Evolutionary conservation across 2,888 invertebrate genomes (phyloP).

Genomic region (Leptothorax acervorum): DNA sequence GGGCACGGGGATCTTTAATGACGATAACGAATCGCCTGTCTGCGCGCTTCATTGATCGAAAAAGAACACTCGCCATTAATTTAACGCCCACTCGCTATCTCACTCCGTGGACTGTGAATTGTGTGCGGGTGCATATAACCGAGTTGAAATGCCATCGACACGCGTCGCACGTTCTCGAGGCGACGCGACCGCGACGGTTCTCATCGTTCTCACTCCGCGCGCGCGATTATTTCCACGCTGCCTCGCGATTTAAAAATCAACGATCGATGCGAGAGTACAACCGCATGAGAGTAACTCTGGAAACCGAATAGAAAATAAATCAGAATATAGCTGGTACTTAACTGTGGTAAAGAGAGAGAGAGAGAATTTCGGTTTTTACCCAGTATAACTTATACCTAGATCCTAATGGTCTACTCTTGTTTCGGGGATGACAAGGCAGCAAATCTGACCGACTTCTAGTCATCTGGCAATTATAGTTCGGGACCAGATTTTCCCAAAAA

Average conservation of each 20-base stretch:
- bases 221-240: slow-evolving; percentile 14
- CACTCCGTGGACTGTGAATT: slow-evolving; percentile 29
- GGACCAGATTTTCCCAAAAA: not conserved
- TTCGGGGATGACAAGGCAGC: not conserved
- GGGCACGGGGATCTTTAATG: slow-evolving; percentile 8
- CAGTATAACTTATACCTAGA: not conserved
- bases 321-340: not conserved
- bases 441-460: not conserved
- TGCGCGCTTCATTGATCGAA: slow-evolving; percentile 37
- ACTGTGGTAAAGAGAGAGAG: too few relatives aligned
- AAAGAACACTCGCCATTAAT: slow-evolving; percentile 45
- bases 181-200: slow-evolving; percentile 6
- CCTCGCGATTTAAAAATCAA: slow-evolving; percentile 6
- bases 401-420: not conserved
- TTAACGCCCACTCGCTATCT: slow-evolving; percentile 45
- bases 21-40: slow-evolving; percentile 24
- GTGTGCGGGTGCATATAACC: slow-evolving; percentile 29
- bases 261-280: slow-evolving; percentile 26
- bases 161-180: slow-evolving; percentile 17
- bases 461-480: not conserved
- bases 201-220: slow-evolving; percentile 24
- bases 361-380: not conserved
- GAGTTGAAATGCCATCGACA: slow-evolving; percentile 42
- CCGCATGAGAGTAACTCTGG: not conserved
- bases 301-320: not conserved